These are phyloP conservation scores for Drosophila repleta DNA, from an alignment of 1,140 invertebrate genomes.

Conservation along the genomic window DNA sequence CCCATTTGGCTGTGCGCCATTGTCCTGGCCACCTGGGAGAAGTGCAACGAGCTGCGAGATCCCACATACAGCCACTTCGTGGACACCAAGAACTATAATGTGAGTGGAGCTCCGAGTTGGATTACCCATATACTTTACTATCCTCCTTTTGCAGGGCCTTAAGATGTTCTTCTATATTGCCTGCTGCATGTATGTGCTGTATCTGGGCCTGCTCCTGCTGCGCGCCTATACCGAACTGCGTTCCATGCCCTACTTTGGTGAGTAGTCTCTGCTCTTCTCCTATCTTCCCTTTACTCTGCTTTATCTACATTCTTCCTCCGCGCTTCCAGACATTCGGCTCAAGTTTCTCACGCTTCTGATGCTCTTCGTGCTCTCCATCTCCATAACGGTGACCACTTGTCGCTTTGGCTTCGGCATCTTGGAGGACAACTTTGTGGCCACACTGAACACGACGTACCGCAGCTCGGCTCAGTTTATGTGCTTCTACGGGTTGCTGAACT, in stretches of 20 bases:
- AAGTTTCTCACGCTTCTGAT: constrained; percentile 96
- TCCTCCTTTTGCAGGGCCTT: constrained; percentile 85
- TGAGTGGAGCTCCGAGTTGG: constrained; percentile 84
- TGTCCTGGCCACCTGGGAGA: constrained; percentile 94
- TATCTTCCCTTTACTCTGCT: too few species aligned
- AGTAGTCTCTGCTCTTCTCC: constrained; percentile 65
- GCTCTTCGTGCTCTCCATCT: constrained; percentile 92
- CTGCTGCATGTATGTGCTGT: constrained; percentile 93
- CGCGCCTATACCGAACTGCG: constrained; percentile 96
- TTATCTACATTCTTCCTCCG: too few species aligned
- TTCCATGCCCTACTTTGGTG: constrained; percentile 98
- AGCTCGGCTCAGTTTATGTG: constrained; percentile 97
- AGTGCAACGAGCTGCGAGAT: constrained; percentile 94
- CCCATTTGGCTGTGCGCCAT: constrained; percentile 94
- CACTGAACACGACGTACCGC: constrained; percentile 93
- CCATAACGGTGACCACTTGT: constrained; percentile 90
- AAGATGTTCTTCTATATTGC: constrained; percentile 95
- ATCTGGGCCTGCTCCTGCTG: constrained; percentile 92
- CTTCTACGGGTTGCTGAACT: constrained; percentile 97
- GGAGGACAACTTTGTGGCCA: constrained; percentile 96
- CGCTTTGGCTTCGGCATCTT: constrained; percentile 94
- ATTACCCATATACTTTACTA: not conserved
- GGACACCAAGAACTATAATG: constrained; percentile 94
- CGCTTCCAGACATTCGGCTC: constrained; percentile 91
- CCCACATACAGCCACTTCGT: constrained; percentile 96